Evolutionary conservation across 53 echinoderm and acorn worm species (phyloP).

Genomic region (Hippasteria phrygiana): DNA sequence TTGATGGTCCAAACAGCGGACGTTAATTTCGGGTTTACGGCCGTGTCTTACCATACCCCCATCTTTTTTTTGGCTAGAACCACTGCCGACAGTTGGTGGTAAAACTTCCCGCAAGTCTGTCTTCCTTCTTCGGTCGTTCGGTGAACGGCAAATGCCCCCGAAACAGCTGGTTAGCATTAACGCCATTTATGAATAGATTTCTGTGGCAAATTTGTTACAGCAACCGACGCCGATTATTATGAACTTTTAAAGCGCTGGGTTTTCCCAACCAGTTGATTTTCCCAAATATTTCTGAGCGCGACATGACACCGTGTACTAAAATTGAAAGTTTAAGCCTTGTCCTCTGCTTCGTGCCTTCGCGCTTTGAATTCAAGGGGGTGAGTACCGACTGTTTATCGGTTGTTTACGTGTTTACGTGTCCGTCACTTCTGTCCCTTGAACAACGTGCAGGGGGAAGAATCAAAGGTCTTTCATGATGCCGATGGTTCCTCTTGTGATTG

Average conservation of each 20-base stretch:
- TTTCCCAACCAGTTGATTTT: neutral
- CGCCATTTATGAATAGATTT: slow-evolving; percentile 53
- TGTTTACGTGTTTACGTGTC: slow-evolving; percentile 43
- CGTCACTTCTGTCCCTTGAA: neutral
- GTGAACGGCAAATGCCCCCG: neutral
- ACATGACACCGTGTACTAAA: no score
- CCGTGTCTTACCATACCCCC: neutral
- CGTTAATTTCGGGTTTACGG: slow-evolving; percentile 56
- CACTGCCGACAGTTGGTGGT: slow-evolving; percentile 27
- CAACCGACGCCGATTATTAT: slow-evolving; percentile 35
- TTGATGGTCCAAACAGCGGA: slow-evolving; percentile 39
- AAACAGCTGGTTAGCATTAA: slow-evolving; percentile 65
- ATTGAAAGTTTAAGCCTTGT: neutral
- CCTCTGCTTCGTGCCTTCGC: neutral
- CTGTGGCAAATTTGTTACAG: slow-evolving; percentile 41
- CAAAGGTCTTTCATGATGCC: neutral
- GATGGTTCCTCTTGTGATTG: no score
- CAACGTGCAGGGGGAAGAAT: neutral
- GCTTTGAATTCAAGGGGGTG: neutral
- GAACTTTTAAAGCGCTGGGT: neutral
- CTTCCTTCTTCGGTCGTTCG: slow-evolving; percentile 15
- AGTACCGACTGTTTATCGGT: slow-evolving; percentile 11
- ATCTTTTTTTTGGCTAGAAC: slow-evolving; percentile 23
- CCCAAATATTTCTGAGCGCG: neutral
- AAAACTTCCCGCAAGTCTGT: slow-evolving; percentile 42